These are phyloP conservation scores for Saturnia pavonia DNA, from an alignment of 2,888 invertebrate species.

Conservation along the genomic window DNA sequence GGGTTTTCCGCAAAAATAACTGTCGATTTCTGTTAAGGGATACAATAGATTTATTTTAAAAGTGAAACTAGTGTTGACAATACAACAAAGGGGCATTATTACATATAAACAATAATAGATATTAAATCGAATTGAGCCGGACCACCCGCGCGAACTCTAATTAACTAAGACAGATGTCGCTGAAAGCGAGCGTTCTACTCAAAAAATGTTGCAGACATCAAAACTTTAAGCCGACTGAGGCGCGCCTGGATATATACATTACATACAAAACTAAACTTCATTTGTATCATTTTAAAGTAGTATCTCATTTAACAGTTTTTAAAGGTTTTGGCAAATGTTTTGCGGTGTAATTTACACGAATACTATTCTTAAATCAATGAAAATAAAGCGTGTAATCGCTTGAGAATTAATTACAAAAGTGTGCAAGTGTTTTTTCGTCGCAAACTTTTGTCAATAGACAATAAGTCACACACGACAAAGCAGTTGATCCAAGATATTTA, in stretches of 20 bases:
- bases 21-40: slow-evolving; percentile 7
- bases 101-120: slow-evolving; percentile 54
- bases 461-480: slow-evolving; percentile 74
- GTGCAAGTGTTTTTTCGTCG: slow-evolving; percentile 26
- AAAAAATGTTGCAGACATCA: slow-evolving; percentile 70
- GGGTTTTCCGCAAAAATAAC: slow-evolving; percentile 2
- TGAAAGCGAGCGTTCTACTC: slow-evolving; percentile 63
- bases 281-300: neutral
- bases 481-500: slow-evolving; percentile 69
- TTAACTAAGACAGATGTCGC: slow-evolving; percentile 74
- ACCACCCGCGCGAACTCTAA: slow-evolving; percentile 69
- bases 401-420: neutral
- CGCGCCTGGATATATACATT: slow-evolving; percentile 12
- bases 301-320: neutral
- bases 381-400: neutral
- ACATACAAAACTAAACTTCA: slow-evolving; percentile 22
- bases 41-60: slow-evolving; percentile 62
- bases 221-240: slow-evolving; percentile 75
- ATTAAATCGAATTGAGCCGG: slow-evolving; percentile 43
- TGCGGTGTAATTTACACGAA: neutral
- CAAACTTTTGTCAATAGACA: slow-evolving; percentile 71
- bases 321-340: slow-evolving; percentile 2
- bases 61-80: slow-evolving; percentile 75
- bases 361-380: neutral
- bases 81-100: slow-evolving; percentile 59